Base-by-base conservation (phyloP, 2,888 invertebrate genomes). In the Peribatodes rhomboidaria region DNA sequence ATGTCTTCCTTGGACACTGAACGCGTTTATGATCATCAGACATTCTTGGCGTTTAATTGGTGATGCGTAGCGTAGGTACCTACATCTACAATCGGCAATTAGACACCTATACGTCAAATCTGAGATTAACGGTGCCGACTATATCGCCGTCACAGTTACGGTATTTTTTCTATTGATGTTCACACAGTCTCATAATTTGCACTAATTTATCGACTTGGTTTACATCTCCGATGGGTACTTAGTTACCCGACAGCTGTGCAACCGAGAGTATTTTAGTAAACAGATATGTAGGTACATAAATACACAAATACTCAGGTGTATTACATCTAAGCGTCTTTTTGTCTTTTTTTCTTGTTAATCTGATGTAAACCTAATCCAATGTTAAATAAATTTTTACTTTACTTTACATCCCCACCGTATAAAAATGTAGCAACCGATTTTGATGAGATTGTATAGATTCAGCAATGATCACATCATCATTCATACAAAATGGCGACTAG, bases 11-110 rank as follows among this genome's bases (percentile, higher is more conserved):
- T 79, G 76, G 76, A 75, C 71, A 52, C 67, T 72, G 71, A 67
- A 69, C 66, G 73, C 75, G 70, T 86, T 86, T 85, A 87, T 84
- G 80, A 79, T 80, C 47, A 42, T 80, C 49, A 20, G 39, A 61
- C 56, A 65, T 65, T 60, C 70, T 68, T 42, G 41, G 22, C 58
- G 70, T 79, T 82, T 84, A 80, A 84, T 85, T 84, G 78, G 76
- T 76, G 69, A 74, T 62, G 53, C 46, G 57, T 61, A 47, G 18
- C 14, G 11, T 49, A 46, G 42, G 42, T 42, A 50, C 33, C 14
- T 18, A 33, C 27, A 33, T 49, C 31, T 54, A 55, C 56, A 47
- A 62, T 77, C 74, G 72, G 77, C 79, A 82, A 82, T 84, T 80
- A 79, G 70, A 72, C 79, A 76, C 77, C 74, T 72, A 74, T 76